Evolutionary conservation across 2,888 invertebrate genomes (phyloP).

Genomic region (Apodemia hepburni): DNA sequence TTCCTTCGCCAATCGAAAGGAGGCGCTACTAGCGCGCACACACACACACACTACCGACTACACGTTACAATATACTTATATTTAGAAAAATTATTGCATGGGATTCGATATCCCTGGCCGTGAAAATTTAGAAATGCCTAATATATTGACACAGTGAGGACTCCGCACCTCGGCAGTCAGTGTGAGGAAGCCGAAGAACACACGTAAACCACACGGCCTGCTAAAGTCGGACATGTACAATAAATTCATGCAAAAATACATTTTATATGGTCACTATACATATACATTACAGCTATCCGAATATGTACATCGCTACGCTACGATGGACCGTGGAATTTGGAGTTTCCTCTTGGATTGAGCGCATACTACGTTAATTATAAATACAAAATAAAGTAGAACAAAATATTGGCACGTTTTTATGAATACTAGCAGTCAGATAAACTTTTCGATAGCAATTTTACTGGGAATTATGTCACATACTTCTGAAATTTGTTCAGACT

Average conservation of each 20-base stretch:
- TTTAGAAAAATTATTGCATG: conserved; percentile 53
- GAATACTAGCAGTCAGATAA: background rate
- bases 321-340: conserved; percentile 30
- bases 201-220: conserved; percentile 38
- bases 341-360: conserved; percentile 3
- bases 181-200: conserved; percentile 21
- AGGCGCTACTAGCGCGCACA: conserved; percentile 19
- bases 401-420: background rate
- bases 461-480: background rate
- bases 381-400: background rate
- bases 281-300: conserved; percentile 34
- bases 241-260: conserved; percentile 53
- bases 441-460: background rate
- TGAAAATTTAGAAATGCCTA: conserved; percentile 24
- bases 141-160: conserved; percentile 17
- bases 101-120: conserved; percentile 23
- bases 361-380: conserved; percentile 2
- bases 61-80: conserved; percentile 29
- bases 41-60: conserved; percentile 29
- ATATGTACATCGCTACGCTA: conserved; percentile 45
- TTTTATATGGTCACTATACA: conserved; percentile 43
- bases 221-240: conserved; percentile 35
- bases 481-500: too few relatives aligned
- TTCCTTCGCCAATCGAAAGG: conserved; percentile 13
- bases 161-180: conserved; percentile 8